A percentile compares a stretch with the other conserved stretches of the same genome.
Conservation (phyloP, 2,888 invertebrate species). For the Rapana venosa region DNA sequence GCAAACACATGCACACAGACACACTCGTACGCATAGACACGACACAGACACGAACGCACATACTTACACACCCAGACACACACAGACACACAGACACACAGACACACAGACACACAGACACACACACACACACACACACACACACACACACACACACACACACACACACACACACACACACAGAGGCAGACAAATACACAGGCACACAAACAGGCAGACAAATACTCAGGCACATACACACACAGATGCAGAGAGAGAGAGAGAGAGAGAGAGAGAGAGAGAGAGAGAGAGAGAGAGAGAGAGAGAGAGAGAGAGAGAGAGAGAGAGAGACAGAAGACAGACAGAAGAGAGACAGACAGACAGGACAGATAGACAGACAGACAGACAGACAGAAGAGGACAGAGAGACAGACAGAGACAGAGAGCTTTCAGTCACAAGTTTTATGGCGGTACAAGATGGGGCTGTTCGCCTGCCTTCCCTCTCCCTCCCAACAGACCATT, state of each 20-base stretch:
- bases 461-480: no score
- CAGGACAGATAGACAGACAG: neutral
- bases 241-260: neutral
- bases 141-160: conserved; percentile 11
- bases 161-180: neutral
- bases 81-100: neutral
- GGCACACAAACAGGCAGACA: neutral
- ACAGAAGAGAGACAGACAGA: neutral
- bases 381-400: neutral
- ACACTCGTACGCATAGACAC: no score
- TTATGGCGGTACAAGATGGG: no score
- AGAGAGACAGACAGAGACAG: neutral
- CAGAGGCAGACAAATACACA: neutral
- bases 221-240: neutral
- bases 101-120: neutral
- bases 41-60: no score
- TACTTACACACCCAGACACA: neutral
- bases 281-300: conserved; percentile 28
- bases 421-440: no score
- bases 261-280: neutral
- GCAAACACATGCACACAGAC: no score
- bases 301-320: conserved; percentile 25
- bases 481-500: no score
- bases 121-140: neutral
- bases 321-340: neutral